Base-by-base conservation (phyloP, 2,888 invertebrate species). In the Leucophenga montana region DNA sequence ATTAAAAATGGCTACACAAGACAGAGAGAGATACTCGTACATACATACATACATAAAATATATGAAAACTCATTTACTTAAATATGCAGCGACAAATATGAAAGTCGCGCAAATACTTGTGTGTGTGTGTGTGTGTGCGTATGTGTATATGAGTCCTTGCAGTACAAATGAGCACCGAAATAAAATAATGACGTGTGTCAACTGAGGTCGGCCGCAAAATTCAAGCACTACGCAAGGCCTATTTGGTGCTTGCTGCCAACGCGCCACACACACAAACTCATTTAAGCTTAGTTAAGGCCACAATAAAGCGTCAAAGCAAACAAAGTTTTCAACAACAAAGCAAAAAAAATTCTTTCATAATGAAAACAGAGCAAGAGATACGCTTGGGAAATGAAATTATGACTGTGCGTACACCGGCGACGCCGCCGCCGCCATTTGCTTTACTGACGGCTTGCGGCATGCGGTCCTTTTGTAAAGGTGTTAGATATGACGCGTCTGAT, bases 401-500 rank as follows among this genome's bases (percentile, higher is more conserved):
- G 82, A 81, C 84, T 85, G 81, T 85, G 81, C 84, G 84, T n/a
- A n/a, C n/a, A n/a, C 80, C 73, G 73, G 75, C 76, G 46, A 56
- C 73, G 61, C 72, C 82, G 82, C 78, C 84, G 82, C 76, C 84
- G 84, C 8, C 33, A 33, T 33, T 33, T 33, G 33, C 59, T 33
- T n/a, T 16, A 27, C 46, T n/a, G 44, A 39, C 50, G 53, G 33
- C 33, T 33, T 48, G 13, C 16, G 13, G 3, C 48, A 48, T 48
- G 78, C 73, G 80, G n/a, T n/a, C n/a, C 85, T 85, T 81, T 80
- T 78, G 85, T 82, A 80, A 81, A 81, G 84, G 81, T 81, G 81
- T 81, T 85, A 85, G 84, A 85, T 85, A 83, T 85, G 84, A 81
- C 81, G 84, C 81, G n/a, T n/a, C n/a, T n/a, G n/a, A n/a, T n/a